Evolutionary conservation across 2,888 invertebrate genomes (phyloP), one percentile per base, ranked within the genome.

Genomic region (Spialia ferax): DNA sequence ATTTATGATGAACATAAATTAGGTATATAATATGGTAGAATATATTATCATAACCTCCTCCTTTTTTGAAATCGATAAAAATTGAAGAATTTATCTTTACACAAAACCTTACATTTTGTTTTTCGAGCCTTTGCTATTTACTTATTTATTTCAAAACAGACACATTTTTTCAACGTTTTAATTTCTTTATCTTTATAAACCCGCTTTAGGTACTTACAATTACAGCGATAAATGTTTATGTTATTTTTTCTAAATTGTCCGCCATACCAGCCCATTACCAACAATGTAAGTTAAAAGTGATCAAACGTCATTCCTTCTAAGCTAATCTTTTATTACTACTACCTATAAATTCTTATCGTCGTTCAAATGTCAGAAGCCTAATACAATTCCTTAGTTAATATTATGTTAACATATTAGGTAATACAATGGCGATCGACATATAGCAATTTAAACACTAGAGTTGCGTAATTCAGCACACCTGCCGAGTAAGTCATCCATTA

Each of bases 391-490:
- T 32, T 50, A 62, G 45, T 45, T 45, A 29, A 52, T 63, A 23
- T 54, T 56, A 56, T 63, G 22, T 38, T 23, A 13, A 66, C 52
- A 52, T 60, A 60, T 60, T 66, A 60, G 38, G 59, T 66, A 60
- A 42, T 66, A 50, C 20, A 38, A 29, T 48, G 32, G 18, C 26
- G 26, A 26, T 26, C 56, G 26, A 66, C 60, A 66, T 60, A n/a
- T n/a, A n/a, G n/a, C n/a, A n/a, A n/a, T n/a, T n/a, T 23, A 65
- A 23, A 56, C 29, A 56, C 26, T 32, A 55, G n/a, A 10, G 64
- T 71, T 69, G 56, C 68, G 70, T 69, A 74, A 73, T 69, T 67
- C 32, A 11, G 66, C 38, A 62, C 78, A 79, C 77, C 78, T 79
- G 78, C 68, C 68, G 23, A 11, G 61, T 60, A 74, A n/a, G 72